A percentile compares a stretch with the other conserved stretches of the same genome.
These are phyloP conservation scores for Lasius platythorax DNA, from an alignment of 2,888 invertebrate genomes.

Conservation along the genomic window DNA sequence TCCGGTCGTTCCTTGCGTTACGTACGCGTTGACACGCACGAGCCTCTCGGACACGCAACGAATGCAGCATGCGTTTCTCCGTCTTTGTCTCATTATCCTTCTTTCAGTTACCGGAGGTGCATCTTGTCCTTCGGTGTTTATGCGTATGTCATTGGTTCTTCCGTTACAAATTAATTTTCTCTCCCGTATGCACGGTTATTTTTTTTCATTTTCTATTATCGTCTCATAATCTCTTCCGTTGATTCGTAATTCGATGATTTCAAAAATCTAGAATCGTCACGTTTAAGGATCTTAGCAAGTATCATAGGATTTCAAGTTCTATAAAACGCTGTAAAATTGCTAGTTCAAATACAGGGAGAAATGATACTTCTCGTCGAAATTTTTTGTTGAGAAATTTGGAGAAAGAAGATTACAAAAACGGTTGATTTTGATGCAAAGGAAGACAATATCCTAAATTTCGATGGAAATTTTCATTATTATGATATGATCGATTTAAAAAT, in stretches of 20 bases:
- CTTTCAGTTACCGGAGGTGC: constrained; percentile 4
- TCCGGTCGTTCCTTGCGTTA: constrained; percentile 69
- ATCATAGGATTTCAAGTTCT: neutral
- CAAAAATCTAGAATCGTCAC: neutral
- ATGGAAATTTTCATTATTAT: neutral
- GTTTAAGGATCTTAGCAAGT: neutral
- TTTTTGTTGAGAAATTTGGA: neutral
- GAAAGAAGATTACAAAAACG: neutral
- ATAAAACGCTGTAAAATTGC: neutral
- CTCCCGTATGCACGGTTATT: neutral
- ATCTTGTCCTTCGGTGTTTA: constrained; percentile 31
- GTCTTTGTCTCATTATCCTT: constrained; percentile 21
- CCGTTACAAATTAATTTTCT: constrained; percentile 36
- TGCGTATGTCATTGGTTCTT: neutral
- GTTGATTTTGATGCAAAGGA: neutral
- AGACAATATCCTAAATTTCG: neutral
- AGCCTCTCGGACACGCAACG: constrained; percentile 68
- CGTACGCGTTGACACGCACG: constrained; percentile 64
- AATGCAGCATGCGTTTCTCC: constrained; percentile 50
- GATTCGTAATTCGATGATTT: neutral
- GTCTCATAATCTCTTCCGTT: neutral
- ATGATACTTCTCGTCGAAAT: neutral
- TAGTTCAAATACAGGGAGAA: neutral
- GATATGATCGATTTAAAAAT: neutral
- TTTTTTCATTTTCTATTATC: neutral